phyloP scores from a whole-genome alignment of 2,888 invertebrate genomes.

The Trilocha varians region DNA sequence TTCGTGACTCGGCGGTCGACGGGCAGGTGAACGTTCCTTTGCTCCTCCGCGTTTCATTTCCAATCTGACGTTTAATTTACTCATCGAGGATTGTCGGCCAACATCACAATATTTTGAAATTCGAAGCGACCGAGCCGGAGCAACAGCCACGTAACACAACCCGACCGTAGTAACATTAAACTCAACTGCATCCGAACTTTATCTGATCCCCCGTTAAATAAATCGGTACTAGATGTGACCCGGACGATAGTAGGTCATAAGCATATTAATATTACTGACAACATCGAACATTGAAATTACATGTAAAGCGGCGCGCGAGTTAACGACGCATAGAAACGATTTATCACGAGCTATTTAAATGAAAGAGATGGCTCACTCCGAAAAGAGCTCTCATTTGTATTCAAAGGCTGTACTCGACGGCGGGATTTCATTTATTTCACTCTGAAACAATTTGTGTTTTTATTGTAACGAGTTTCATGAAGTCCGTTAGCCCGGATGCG shows the following conservation, averaged over 20 bases:
- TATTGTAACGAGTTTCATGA: conserved; percentile 52
- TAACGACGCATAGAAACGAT: conserved; percentile 62
- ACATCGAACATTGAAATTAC: conserved; percentile 61
- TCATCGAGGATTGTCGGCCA: conserved; percentile 28
- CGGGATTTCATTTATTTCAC: conserved; percentile 54
- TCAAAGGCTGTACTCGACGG: conserved; percentile 34
- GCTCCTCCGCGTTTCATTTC: conserved; percentile 26
- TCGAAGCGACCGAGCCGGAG: conserved; percentile 28
- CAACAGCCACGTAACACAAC: conserved; percentile 43
- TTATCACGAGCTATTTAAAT: conserved; percentile 53
- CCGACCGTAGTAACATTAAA: conserved; percentile 32
- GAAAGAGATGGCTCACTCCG: conserved; percentile 55
- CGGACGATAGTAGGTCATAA: conserved; percentile 56
- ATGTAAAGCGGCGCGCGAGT: conserved; percentile 49
- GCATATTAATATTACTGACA: conserved; percentile 67
- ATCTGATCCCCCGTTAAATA: conserved; percentile 48
- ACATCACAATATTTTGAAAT: conserved; percentile 61
- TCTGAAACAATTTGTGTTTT: conserved; percentile 58
- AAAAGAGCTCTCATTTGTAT: conserved; percentile 59
- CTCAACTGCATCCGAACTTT: conserved; percentile 46
- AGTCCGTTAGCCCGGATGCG: conserved; percentile 49
- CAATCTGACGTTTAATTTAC: conserved; percentile 33
- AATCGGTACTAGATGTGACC: conserved; percentile 54
- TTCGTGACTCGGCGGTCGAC: conserved; percentile 4
- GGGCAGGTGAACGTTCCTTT: conserved; percentile 37